Evolutionary conservation across 92 coral and sea anemone genomes (phyloP), one percentile per base, ranked within the genome.

Genomic region (Epizoanthus scotinus): DNA sequence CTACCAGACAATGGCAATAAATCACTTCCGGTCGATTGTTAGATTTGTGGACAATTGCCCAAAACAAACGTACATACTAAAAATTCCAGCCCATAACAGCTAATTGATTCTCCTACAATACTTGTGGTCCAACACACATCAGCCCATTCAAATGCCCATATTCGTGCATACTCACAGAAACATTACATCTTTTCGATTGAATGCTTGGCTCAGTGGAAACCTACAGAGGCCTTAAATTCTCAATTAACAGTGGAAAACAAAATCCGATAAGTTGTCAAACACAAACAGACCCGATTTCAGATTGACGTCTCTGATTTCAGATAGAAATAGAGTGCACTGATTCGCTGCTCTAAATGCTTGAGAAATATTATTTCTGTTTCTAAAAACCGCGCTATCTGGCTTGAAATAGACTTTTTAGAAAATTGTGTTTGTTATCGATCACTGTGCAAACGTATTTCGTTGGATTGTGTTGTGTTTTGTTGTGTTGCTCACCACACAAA

Each of bases 81-180:
- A 75, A 75, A 75, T 58, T 59, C 38, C 77, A 47, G 25, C 29
- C 81, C 81, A 38, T 67, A 55, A 75, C 67, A 75, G 81, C 20
- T 75, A 36, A 59, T 75, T 58, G 68, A 75, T 27, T 59, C 59
- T 75, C 56, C 57, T 13, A 14, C 81, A 75, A 57, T 64, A 10
- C 70, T 29, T 3, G 67, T 36, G 68, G 81, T 73, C 31, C 64
- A 29, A 27, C 44, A 64, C 21, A 64, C 26, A 60, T 27, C 70
- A 64, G 29, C 47, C 70, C 20, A 14, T 64, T 64, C 42, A 27
- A 27, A 27, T 13, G 68, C 14, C 9, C 67, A 74, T 31, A n/a
- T 31, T 74, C 28, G 54, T 54, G 29, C 62, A 52, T 13, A 29
- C 12, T 25, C 19, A n/a, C 12, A 25, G 44, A 64, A 19, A 17